Evolutionary conservation across 2,797 vertebrate genomes (phyloP), one percentile per base, ranked within the genome.

Genomic region (Pipistrellus kuhlii): DNA sequence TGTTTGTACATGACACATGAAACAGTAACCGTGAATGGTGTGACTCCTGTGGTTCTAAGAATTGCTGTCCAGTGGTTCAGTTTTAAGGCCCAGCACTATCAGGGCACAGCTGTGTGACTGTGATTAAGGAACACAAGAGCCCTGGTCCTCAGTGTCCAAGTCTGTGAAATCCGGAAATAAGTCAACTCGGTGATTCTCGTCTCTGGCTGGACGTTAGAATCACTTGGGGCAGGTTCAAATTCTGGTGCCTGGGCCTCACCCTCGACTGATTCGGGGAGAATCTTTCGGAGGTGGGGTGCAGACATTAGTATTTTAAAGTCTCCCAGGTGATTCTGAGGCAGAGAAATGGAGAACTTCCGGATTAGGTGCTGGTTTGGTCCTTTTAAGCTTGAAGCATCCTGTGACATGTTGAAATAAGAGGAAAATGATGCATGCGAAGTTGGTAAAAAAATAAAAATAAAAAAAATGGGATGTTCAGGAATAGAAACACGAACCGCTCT

Each of bases 401-500:
- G 46, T 41, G 55, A 38, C 53, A 53, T 32, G 25, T 32, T 85
- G 77, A 91, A 91, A 90, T 90, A 59, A 25, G 73, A 87, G 62
- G 64, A 87, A 72, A 81, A 77, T 2, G 14, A 76, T 51, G 23
- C 41, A 12, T 14, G 27, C 41, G n/a, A 30, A 81, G 32, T 17
- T 72, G 66, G 77, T 62, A 4, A 73, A 46, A 94, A 73, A 92
- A 62, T n/a, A n/a, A n/a, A n/a, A n/a, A n/a, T 62, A 4, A 73
- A 46, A 94, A 73, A 92, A 62, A 87, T 25, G 71, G 64, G 84
- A 51, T 46, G 51, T 95, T 96, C 90, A 84, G 76, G 95, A 91
- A 85, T 20, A 72, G 35, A 94, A 89, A 30, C 30, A 30, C 20
- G 83, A 94, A 68, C 59, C 44, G 23, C 20, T 27, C 1, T 83